A percentile compares a stretch with the other conserved stretches of the same genome.
Conservation (phyloP, 2,113 vertebrate genomes). For the Taxidea taxus region DNA sequence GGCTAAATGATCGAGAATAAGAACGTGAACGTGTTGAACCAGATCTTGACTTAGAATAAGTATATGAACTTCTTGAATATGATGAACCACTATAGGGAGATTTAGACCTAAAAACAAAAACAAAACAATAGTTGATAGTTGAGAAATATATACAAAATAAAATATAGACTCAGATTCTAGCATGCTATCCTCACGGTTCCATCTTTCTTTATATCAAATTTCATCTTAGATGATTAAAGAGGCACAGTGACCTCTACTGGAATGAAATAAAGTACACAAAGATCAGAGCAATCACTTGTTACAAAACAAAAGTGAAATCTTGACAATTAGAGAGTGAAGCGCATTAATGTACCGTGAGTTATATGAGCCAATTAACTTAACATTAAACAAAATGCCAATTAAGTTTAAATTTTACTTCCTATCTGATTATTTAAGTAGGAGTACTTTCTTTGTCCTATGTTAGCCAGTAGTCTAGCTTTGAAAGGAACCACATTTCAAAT, state of each 20-base stretch:
- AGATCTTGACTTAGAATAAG: conserved; percentile 93
- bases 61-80: conserved; percentile 90
- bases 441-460: conserved; percentile 11
- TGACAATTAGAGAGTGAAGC: conserved; percentile 62
- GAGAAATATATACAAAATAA: conserved; percentile 72
- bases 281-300: conserved; percentile 54
- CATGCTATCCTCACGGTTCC: conserved; percentile 60
- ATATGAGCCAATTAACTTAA: conserved; percentile 64
- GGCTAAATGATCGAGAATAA: conserved; percentile 92
- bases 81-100: conserved; percentile 92
- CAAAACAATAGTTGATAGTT: conserved; percentile 71
- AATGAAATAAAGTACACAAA: conserved; percentile 19
- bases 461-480: conserved; percentile 41
- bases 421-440: conserved; percentile 36
- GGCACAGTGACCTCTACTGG: conserved; percentile 79
- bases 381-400: conserved; percentile 57
- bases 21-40: conserved; percentile 90
- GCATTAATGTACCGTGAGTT: conserved; percentile 62
- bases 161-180: conserved; percentile 62
- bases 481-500: conserved; percentile 55
- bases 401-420: conserved; percentile 56
- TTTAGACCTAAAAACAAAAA: conserved; percentile 89
- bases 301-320: conserved; percentile 70
- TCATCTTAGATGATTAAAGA: conserved; percentile 54
- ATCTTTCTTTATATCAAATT: conserved; percentile 64